Conservation (phyloP, 1,140 invertebrate species). For the Sminthurinus signatus region DNA sequence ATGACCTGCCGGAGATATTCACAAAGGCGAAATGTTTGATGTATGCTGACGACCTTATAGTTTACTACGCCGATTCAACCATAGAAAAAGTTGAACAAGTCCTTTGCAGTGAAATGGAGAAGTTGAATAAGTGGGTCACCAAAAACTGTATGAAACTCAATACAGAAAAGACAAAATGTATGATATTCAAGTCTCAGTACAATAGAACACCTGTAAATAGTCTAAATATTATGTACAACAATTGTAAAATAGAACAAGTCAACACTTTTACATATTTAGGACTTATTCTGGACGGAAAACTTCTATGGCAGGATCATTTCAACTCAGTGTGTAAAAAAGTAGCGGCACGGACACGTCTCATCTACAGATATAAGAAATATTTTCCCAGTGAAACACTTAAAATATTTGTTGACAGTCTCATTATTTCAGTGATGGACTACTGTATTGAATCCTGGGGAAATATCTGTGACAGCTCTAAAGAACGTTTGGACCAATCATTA, state of each 20-base stretch:
- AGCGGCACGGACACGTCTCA: no score
- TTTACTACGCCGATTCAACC: not conserved
- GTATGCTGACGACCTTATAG: not conserved
- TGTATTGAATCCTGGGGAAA: no score
- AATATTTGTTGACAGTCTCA: no score
- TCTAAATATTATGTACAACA: no score
- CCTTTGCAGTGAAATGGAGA: not conserved
- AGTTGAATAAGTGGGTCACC: not conserved
- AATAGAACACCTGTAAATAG: no score
- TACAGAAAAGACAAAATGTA: not conserved
- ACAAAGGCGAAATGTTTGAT: not conserved
- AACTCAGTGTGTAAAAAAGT: no score
- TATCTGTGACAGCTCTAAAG: no score
- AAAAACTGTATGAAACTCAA: slow-evolving; percentile 3
- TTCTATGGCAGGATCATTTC: no score
- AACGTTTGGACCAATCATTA: no score
- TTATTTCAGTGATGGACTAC: no score
- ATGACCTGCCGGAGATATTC: not conserved
- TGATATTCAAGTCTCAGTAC: not conserved
- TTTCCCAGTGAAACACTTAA: no score
- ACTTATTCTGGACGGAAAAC: not conserved
- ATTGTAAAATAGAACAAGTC: not conserved
- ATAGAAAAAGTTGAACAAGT: not conserved
- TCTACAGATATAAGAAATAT: no score
- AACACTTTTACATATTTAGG: not conserved